These are phyloP conservation scores for Malacoctenus gilli DNA, from an alignment of 2,797 vertebrate species.

Conservation along the genomic window DNA sequence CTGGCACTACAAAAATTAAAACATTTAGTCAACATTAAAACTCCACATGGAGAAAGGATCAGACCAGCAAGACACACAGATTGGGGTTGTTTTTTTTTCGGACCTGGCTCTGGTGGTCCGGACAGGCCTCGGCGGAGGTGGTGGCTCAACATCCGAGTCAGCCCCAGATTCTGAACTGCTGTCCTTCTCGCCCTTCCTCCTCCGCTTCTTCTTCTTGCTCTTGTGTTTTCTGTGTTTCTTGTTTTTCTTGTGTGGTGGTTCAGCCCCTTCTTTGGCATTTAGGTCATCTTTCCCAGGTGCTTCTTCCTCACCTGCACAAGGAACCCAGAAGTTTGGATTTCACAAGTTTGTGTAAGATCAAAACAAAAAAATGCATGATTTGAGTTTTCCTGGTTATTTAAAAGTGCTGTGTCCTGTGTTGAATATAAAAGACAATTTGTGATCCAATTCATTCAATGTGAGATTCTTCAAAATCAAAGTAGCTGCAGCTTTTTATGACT, in stretches of 20 bases:
- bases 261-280: constrained; percentile 74
- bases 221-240: constrained; percentile 87
- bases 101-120: constrained; percentile 80
- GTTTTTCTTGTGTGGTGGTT: constrained; percentile 82
- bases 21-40: no score
- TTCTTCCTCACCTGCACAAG: constrained; percentile 76
- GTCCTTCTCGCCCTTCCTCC: constrained; percentile 81
- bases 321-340: neutral
- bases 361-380: no score
- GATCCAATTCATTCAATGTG: no score
- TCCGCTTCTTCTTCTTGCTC: constrained; percentile 87
- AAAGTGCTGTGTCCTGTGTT: no score
- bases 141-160: constrained; percentile 78
- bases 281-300: constrained; percentile 73
- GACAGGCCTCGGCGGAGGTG: constrained; percentile 53
- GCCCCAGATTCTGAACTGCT: constrained; percentile 84
- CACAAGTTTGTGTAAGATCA: no score
- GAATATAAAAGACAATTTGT: no score
- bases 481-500: no score
- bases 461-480: no score
- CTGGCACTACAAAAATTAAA: constrained; percentile 67
- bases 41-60: no score
- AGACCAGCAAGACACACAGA: no score
- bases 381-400: no score
- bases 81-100: no score